Evolutionary conservation across 2,888 invertebrate genomes (phyloP), one percentile per base, ranked within the genome.

Genomic region (Nymphalis c-album): DNA sequence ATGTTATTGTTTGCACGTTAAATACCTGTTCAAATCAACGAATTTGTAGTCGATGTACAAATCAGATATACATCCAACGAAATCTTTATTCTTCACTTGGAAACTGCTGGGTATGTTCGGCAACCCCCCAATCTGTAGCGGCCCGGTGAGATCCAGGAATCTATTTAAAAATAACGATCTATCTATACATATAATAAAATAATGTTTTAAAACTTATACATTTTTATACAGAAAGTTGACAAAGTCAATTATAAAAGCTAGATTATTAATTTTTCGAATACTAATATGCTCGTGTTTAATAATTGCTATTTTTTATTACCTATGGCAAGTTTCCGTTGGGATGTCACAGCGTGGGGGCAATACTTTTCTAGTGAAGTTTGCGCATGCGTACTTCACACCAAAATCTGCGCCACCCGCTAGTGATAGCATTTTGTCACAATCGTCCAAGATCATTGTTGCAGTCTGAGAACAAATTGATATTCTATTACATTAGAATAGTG

Each of bases 141-240:
- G 98, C 0, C 98, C 98, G 0, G 98, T 98, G 48, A 99, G 90
- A 84, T 99, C 99, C 47, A 99, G 88, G 81, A 98, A 98, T 68
- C 98, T 92, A 70, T 68, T 63, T 60, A 55, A 59, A 59, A 69
- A 48, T 26, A 40, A 51, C 46, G 31, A 60, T 53, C 60, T 65
- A 53, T 65, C 53, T 31, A 47, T 65, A 65, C 65, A 60, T 60
- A 65, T 65, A 60, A 60, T 40, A 53, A 46, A 60, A 60, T 46
- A 65, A 60, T 40, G 13, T 51, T 45, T 35, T 46, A 26, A 67
- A 53, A 59, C 3, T 35, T 18, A 40, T n/a, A 40, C 13, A 40
- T 40, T 40, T 40, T 40, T 40, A 40, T 13, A 13, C 0, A 2
- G 13, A 40, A 13, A 13, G 40, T 4, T 31, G 26, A 31, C 26